Base-by-base conservation (phyloP, 2,888 invertebrate species). In the Crepidodera aurea region DNA sequence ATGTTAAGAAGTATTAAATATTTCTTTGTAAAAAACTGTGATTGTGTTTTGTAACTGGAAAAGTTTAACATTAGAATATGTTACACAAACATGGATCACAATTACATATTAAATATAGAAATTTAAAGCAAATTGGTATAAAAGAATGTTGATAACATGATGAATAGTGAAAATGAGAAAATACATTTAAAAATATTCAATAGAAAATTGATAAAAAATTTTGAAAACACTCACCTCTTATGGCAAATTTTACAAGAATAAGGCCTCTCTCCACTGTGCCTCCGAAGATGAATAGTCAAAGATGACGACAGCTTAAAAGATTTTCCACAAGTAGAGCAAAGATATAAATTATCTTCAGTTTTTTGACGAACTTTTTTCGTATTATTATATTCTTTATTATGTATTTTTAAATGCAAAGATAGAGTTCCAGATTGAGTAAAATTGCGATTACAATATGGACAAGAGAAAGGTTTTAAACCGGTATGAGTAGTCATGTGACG, bases 241-340 rank as follows among this genome's bases (percentile, higher is more conserved):
- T 71, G 63, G 64, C 77, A 77, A 22, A 71, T 58, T 53, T 71
- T 66, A 56, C 77, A 77, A n/a, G 56, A 18, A 64, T 73, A 75
- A 8, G 73, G 76, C 61, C 72, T 76, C 10, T 74, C 73, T 5
- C 73, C 75, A 12, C 65, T 66, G 69, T 77, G 78, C 53, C 76
- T 64, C 51, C 74, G 69, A 13, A 75, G 53, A 59, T 78, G 78
- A 13, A 75, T 68, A 5, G 73, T 75, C 61, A 77, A 70, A 54
- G 71, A 73, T 8, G 70, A 71, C n/a, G 71, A 72, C 59, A 73
- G 71, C 50, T 71, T 72, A 48, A 77, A 78, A 18, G 71, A 71
- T 69, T 74, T 77, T 15, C 77, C 77, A 68, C 78, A 78, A 7
- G 72, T 71, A 16, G 71, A 69, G 65, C 77, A 78, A 50, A 77